Base-by-base conservation (phyloP, 1,140 invertebrate species). In the Zeugodacus cucurbitae region DNA sequence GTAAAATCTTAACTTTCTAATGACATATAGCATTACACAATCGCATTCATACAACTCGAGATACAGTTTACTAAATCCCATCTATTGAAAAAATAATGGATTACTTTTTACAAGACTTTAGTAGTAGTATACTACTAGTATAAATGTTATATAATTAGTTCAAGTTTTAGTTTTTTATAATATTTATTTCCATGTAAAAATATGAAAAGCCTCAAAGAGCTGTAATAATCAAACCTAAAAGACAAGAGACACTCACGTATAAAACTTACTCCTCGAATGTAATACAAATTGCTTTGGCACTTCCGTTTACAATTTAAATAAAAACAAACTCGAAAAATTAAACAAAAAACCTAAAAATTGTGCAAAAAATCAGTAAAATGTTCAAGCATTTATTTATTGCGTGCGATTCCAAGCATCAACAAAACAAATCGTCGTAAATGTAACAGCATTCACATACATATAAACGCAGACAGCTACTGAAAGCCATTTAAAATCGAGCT, bases 301-400 rank as follows among this genome's bases (percentile, higher is more conserved):
- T 82, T 82, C 74, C 74, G 74, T 82, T 82, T 48, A 1, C 74
- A 82, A 54, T 82, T 82, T 82, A 74, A 82, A 82, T 48, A 82
- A 82, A 62, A 62, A 62, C 58, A 26, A 6, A 62, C n/a, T 26
- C 22, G 48, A 6, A 62, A 62, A 62, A 14, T 29, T 11, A 82
- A 82, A 26, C 1, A 29, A 44, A 41, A 74, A 32, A 3, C 7
- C 11, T 22, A 37, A 37, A 48, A 54, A 82, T 48, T 14, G 3
- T 26, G 3, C 4, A 37, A 74, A 48, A 82, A 82, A 48, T 44
- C 74, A 14, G 41, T 48, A 41, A 59, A 17, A 78, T 2, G 48
- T 54, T 11, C 34, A 82, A 82, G 6, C 37, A 82, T 37, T 14
- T 41, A 82, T 82, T 82, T 82, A 82, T 82, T 82, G 74, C 74